Conservation (phyloP, 2,113 vertebrate genomes). For the Ammodytes marinus region DNA sequence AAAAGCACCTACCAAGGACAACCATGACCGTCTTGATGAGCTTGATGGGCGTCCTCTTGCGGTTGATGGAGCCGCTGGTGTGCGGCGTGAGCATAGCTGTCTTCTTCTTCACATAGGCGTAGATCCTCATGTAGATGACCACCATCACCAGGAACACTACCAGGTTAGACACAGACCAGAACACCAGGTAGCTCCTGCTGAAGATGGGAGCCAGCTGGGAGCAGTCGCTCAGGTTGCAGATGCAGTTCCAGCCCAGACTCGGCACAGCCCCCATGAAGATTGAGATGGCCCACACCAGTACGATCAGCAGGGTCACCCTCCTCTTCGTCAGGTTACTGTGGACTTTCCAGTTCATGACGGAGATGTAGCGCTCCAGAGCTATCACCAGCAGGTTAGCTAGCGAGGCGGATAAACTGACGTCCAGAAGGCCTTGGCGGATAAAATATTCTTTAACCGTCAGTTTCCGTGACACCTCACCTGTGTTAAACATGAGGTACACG, state of each 20-base stretch:
- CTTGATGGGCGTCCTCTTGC: conserved; percentile 93
- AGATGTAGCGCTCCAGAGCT: conserved; percentile 95
- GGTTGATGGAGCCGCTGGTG: conserved; percentile 92
- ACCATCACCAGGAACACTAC: conserved; percentile 94
- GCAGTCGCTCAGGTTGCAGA: conserved; percentile 91
- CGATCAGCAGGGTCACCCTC: conserved; percentile 93
- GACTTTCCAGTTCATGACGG: conserved; percentile 92
- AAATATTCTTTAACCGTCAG: conserved; percentile 93
- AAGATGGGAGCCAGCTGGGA: conserved; percentile 95
- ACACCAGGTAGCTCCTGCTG: conserved; percentile 95
- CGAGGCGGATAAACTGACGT: conserved; percentile 94
- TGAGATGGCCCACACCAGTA: conserved; percentile 92
- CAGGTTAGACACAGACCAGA: conserved; percentile 95
- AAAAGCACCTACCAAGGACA: conserved; percentile 90
- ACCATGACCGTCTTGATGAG: conserved; percentile 99
- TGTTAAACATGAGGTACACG: conserved; percentile 97
- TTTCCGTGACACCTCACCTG: conserved; percentile 87
- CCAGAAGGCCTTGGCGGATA: conserved; percentile 94
- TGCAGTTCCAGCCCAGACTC: conserved; percentile 97
- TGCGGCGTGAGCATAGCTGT: conserved; percentile 88
- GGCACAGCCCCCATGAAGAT: conserved; percentile 96
- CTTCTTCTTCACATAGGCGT: conserved; percentile 94
- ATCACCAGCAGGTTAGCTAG: conserved; percentile 94
- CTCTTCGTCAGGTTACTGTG: conserved; percentile 96
- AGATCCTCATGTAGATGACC: conserved; percentile 93